These are phyloP conservation scores for Lottia scabra DNA, from an alignment of 2,888 invertebrate genomes.

Conservation along the genomic window DNA sequence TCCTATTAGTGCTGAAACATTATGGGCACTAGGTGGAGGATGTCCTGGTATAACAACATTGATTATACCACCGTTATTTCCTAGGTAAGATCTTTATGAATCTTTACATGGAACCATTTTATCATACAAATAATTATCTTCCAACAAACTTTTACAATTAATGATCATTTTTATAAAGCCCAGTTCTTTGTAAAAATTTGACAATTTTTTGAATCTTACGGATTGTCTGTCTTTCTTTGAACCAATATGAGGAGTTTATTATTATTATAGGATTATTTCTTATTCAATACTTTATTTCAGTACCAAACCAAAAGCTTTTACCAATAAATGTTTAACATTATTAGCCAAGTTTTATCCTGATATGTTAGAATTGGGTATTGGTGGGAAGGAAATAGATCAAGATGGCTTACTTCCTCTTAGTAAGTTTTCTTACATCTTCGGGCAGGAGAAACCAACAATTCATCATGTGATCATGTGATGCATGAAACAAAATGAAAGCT, in stretches of 20 bases:
- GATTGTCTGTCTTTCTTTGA: too few species aligned
- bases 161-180: too few species aligned
- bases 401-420: slow-evolving; percentile 56
- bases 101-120: too few species aligned
- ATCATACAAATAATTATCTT: too few species aligned
- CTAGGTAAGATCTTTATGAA: slow-evolving; percentile 50
- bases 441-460: too few species aligned
- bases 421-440: slow-evolving; percentile 27
- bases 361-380: slow-evolving; percentile 54
- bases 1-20: slow-evolving; percentile 59
- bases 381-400: slow-evolving; percentile 54
- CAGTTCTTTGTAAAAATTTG: too few species aligned
- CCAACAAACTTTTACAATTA: too few species aligned
- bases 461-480: too few species aligned
- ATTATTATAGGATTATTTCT: background rate
- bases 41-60: slow-evolving; percentile 60
- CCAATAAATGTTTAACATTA: slow-evolving; percentile 55
- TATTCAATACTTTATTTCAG: slow-evolving; percentile 35
- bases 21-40: slow-evolving; percentile 66
- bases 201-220: too few species aligned
- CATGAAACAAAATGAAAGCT: too few species aligned
- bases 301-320: slow-evolving; percentile 46
- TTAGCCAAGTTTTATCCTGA: slow-evolving; percentile 60
- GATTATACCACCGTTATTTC: slow-evolving; percentile 53
- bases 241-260: too few species aligned